Conservation (phyloP, 2,888 invertebrate genomes). For the Perithous albicinctus region DNA sequence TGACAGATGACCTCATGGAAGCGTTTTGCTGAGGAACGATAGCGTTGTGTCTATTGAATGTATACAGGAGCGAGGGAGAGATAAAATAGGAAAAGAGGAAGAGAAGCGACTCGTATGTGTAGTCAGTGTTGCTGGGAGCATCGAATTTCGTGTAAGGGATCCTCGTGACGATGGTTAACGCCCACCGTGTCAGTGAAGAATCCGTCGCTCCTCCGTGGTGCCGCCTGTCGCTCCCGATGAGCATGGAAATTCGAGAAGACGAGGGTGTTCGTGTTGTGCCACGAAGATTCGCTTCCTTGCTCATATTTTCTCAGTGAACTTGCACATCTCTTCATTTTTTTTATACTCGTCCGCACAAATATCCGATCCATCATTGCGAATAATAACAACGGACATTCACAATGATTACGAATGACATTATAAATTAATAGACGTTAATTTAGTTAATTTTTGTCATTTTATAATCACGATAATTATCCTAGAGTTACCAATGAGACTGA, state of each 20-base stretch:
- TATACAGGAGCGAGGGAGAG: background rate
- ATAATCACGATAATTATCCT: background rate
- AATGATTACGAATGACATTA: background rate
- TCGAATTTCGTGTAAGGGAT: constrained; percentile 77
- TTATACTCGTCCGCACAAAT: background rate
- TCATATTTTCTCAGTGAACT: constrained; percentile 26
- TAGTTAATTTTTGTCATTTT: background rate
- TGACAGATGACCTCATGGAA: background rate
- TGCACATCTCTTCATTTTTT: background rate
- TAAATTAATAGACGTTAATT: constrained; percentile 1
- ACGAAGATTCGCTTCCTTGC: constrained; percentile 56
- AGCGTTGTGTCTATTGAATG: background rate
- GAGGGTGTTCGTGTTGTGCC: constrained; percentile 63
- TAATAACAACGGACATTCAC: background rate
- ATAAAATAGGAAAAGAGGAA: constrained; percentile 2
- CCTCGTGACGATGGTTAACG: constrained; percentile 74
- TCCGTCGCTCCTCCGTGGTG: constrained; percentile 27
- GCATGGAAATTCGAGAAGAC: constrained; percentile 62
- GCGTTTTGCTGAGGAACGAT: background rate
- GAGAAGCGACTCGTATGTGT: constrained; percentile 35
- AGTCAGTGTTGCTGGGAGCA: constrained; percentile 51
- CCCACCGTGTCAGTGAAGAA: constrained; percentile 72
- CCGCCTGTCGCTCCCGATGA: constrained; percentile 14
- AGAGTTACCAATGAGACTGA: constrained; percentile 1
- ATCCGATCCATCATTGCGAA: constrained; percentile 21